Evolutionary conservation across 2,113 vertebrate species (phyloP), one percentile per base, ranked within the genome.

Genomic region (Nycticebus coucang): DNA sequence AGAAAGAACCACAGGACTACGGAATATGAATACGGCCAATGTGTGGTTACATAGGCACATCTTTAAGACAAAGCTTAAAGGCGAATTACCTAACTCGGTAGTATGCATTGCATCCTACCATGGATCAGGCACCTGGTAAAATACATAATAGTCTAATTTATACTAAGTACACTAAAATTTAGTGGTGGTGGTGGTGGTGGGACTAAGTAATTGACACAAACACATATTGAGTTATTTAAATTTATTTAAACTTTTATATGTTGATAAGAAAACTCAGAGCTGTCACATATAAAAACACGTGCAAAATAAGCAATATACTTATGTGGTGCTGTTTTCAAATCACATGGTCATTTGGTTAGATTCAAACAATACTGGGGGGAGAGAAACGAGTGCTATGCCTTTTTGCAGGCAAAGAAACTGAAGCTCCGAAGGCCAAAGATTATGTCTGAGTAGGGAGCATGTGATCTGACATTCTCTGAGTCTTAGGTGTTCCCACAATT

Each of bases 401-500:
- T 75, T 91, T 77, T 74, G 19, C 30, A 88, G 35, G 78, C n/a
- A 74, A 72, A 78, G 37, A 79, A 81, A 93, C 24, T 12, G 17
- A 97, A 24, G 62, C 60, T 28, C 11, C 45, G 33, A 45, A 60
- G 55, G 59, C 57, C 5, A 37, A 86, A 35, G 59, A 66, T 12
- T 30, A 4, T 64, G 17, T 94, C 41, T 57, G 50, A 35, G 33
- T 21, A 62, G 1, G 28, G 68, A 50, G 18, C 26, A 53, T 37
- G 26, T 69, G 68, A 57, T 33, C 57, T 82, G 74, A 78, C 21
- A 26, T 74, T 75, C 86, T 95, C 69, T 78, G 62, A 59, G 37
- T 75, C 89, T 82, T 66, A 35, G 55, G 50, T 81, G 41, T 91
- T 86, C 72, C 74, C 77, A 33, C 19, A 89, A 83, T 71, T 91